Evolutionary conservation across 2,797 vertebrate genomes (phyloP).

Genomic region (Poeciliopsis infans): DNA sequence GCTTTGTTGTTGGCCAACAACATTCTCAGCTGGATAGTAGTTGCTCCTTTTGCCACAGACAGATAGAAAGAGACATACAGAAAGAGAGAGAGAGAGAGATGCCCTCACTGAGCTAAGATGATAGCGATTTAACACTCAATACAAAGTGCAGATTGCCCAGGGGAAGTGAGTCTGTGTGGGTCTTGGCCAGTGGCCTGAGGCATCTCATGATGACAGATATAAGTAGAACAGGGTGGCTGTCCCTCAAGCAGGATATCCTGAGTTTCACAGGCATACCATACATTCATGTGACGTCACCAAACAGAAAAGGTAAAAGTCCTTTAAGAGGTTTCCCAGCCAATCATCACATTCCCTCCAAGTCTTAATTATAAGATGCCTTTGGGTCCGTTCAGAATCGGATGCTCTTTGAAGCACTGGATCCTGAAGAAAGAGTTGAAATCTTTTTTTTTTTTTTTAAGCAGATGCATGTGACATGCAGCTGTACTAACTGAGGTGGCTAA

Average conservation of each 20-base stretch:
- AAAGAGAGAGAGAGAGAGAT: background rate
- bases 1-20: constrained; percentile 9
- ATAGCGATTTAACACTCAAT: constrained; percentile 25
- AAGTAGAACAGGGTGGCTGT: constrained; percentile 43
- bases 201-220: constrained; percentile 49
- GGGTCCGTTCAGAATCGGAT: constrained; percentile 9
- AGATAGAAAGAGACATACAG: background rate
- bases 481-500: constrained; percentile 5
- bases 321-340: constrained; percentile 17
- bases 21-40: constrained; percentile 9
- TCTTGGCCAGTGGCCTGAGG: constrained; percentile 35
- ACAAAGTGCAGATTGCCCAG: constrained; percentile 13
- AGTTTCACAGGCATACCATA: constrained; percentile 38
- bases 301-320: constrained; percentile 3
- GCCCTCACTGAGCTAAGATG: constrained; percentile 4
- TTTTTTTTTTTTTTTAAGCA: constrained; percentile 8
- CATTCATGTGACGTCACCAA: constrained; percentile 27
- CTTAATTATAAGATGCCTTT: constrained; percentile 8
- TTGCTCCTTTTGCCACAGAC: constrained; percentile 5
- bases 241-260: constrained; percentile 56
- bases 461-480: constrained; percentile 4
- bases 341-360: constrained; percentile 19
- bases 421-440: background rate
- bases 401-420: background rate
- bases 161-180: constrained; percentile 32